Evolutionary conservation across 92 coral and sea anemone genomes (phyloP).

Genomic region (Meandrina meandrites): DNA sequence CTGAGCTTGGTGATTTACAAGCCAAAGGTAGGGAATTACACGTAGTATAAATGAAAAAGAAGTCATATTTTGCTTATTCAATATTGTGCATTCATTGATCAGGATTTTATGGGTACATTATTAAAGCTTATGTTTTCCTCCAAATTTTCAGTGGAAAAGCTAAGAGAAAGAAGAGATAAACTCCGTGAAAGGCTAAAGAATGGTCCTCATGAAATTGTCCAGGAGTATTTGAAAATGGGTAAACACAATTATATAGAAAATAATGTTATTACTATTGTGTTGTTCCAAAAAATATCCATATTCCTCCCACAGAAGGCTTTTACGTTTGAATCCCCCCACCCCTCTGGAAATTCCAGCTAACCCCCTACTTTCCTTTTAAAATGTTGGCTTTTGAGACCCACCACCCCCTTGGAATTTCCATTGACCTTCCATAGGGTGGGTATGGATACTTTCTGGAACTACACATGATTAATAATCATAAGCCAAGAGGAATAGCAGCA

Average conservation of each 20-base stretch:
- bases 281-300: no score
- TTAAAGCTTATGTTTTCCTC: background rate
- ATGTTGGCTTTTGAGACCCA: no score
- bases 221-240: conserved; percentile 29
- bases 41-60: background rate
- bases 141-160: conserved; percentile 1
- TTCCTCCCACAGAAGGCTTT: no score
- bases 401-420: no score
- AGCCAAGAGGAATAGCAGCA: background rate
- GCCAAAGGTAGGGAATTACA: conserved; percentile 4
- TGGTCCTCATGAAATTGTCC: conserved; percentile 33
- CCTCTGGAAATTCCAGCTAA: no score
- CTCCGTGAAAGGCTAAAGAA: conserved; percentile 30
- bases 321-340: no score
- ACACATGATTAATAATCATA: no score
- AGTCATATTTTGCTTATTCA: background rate
- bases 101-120: background rate
- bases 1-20: conserved; percentile 17
- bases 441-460: no score
- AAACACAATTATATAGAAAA: background rate
- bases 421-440: no score
- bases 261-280: no score
- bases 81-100: no score
- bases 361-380: no score
- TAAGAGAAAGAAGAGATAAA: conserved; percentile 29